Evolutionary conservation across 2,888 invertebrate species (phyloP).

Genomic region (Drosophila nigritarsus): DNA sequence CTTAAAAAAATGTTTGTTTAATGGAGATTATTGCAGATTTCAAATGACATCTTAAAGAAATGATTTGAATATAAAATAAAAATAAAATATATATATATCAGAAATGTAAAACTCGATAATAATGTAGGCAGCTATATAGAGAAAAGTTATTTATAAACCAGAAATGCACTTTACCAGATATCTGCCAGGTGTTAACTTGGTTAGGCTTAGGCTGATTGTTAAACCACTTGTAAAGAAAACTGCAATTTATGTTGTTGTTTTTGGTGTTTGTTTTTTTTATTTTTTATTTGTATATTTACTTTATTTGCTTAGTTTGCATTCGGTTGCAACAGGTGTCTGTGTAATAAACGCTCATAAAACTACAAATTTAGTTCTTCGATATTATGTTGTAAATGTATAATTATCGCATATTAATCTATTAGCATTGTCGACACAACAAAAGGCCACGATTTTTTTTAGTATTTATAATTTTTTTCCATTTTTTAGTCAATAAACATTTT

Average conservation of each 20-base stretch:
- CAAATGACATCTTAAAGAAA: no score
- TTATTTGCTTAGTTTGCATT: slow-evolving; percentile 73
- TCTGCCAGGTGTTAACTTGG: slow-evolving; percentile 4
- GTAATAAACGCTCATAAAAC: slow-evolving; percentile 67
- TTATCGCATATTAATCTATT: slow-evolving; percentile 43
- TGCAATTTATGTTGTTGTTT: slow-evolving; percentile 1
- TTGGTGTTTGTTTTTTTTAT: slow-evolving; percentile 45
- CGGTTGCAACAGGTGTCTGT: slow-evolving; percentile 77
- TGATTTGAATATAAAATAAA: no score
- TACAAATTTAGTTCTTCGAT: slow-evolving; percentile 43
- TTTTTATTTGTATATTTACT: slow-evolving; percentile 44
- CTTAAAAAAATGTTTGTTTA: neutral
- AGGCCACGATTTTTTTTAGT: slow-evolving; percentile 49
- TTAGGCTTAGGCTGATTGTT: slow-evolving; percentile 16
- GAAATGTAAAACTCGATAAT: neutral
- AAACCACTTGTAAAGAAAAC: slow-evolving; percentile 22
- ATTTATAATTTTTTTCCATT: slow-evolving; percentile 16
- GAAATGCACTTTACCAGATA: neutral
- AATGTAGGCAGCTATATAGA: neutral
- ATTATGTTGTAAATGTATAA: slow-evolving; percentile 35
- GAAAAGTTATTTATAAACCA: neutral
- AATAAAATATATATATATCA: neutral
- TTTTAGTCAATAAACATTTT: slow-evolving; percentile 58
- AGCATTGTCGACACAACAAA: slow-evolving; percentile 52
- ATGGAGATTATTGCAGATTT: no score